Evolutionary conservation across 35 echinoderm and acorn worm genomes (phyloP).

Genomic region (Apostichopus californicus): DNA sequence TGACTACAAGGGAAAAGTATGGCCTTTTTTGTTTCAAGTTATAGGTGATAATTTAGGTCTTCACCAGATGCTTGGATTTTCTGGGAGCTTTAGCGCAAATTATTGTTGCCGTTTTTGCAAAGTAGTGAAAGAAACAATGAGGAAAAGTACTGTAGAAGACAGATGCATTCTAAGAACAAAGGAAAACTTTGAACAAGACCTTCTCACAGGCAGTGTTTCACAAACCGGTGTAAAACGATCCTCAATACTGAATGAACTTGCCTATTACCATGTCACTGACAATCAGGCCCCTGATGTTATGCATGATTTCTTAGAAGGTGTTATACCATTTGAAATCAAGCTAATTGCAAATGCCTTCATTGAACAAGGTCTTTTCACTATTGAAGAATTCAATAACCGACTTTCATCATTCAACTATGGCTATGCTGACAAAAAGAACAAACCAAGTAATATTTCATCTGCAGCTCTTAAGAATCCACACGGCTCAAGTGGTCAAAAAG

Average conservation of each 20-base stretch:
- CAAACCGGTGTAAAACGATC: not conserved
- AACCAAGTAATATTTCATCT: conserved; percentile 9
- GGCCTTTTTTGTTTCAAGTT: too few species aligned
- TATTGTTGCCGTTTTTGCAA: too few species aligned
- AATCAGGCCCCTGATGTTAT: not conserved
- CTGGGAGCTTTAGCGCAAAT: too few species aligned
- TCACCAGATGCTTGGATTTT: too few species aligned
- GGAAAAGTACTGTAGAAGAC: too few species aligned
- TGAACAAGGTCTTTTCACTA: not conserved
- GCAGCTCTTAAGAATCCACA: not conserved
- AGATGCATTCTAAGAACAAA: too few species aligned
- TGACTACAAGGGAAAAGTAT: too few species aligned
- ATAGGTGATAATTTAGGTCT: too few species aligned
- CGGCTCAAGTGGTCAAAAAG: conserved; percentile 8
- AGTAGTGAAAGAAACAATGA: too few species aligned
- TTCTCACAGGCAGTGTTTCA: not conserved
- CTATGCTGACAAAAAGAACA: conserved; percentile 48
- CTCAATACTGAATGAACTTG: not conserved
- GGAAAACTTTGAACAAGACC: not conserved
- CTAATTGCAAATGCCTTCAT: not conserved
- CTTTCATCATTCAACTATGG: conserved; percentile 43
- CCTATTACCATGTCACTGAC: not conserved
- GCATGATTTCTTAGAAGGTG: not conserved
- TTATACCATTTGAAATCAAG: not conserved
- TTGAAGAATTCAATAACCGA: conserved; percentile 15